Base-by-base conservation (phyloP, 2,797 vertebrate species). In the Carcharodon carcharias region DNA sequence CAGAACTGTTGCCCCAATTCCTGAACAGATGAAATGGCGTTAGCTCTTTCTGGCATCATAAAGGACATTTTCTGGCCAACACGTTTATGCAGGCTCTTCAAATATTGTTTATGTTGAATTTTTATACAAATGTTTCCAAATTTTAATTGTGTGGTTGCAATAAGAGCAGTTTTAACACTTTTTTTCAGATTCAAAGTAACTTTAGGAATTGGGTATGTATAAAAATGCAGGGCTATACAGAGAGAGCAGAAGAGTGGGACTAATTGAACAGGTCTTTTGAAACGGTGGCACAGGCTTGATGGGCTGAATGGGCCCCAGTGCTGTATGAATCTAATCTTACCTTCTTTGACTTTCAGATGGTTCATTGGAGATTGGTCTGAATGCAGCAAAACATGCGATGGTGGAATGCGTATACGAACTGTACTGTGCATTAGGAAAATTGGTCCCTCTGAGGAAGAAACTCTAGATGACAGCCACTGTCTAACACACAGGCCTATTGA, bases 311-410 rank as follows among this genome's bases (percentile, higher is more conserved):
- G n/a, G 1, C 23, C 16, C 63, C 63, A 26, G 61, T 85, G 61
- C 35, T 67, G 35, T 93, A 45, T 67, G 23, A 93, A 11, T 12
- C n/a, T 65, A 91, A 93, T 0, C 50, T 93, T 93, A 93, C 67
- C 7, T 95, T 95, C 50, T 95, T 50, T 95, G 16, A 35, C 50
- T 95, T 95, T 95, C 97, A 99, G 99, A 96, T 99, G 99, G 99
- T 99, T 99, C 97, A 99, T 99, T 21, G 99, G 99, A 3, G 99
- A 99, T 97, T 99, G 99, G 99, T 98, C 99, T 0, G 99, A 99
- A 96, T 99, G 99, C 96, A 99, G 98, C 96, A 99, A 99, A 98
- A 99, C 99, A 0, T 99, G 99, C 96, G 99, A 99, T 2, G 99
- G 99, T 35, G 99, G 99, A 35, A 98, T 97, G 77, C 98, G 99